Evolutionary conservation across 1,140 invertebrate species (phyloP), one percentile per base, ranked within the genome.

Genomic region (Lepidurus apus): DNA sequence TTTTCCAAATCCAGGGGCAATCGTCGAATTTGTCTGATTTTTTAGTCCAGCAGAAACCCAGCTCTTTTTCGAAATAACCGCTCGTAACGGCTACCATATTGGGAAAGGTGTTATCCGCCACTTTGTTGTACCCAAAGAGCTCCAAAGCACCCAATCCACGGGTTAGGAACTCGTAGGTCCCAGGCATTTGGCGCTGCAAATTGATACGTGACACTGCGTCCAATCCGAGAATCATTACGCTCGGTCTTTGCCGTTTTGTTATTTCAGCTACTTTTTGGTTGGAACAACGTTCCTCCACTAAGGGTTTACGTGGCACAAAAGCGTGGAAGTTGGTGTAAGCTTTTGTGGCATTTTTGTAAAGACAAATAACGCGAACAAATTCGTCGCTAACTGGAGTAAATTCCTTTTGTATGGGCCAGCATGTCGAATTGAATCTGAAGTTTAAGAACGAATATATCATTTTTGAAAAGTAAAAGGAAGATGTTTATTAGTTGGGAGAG

Each of bases 121-220:
- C 89, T 87, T 94, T 95, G 81, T 92, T 94, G 83, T 92, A 95
- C 17, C 93, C 93, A 75, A 90, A 82, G 80, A 95, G 86, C 83
- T 92, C 91, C 9, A 92, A 87, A 10, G 90, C 89, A 1, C 85
- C 87, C 7, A 92, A 85, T 11, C 84, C 78, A 87, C 86, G 13
- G 80, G 13, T 65, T 65, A 95, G 85, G 81, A 88, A 89, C 1
- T 85, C 81, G 0, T 89, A 84, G 0, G 93, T 93, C 81, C 88
- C 88, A 0, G 91, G 91, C 91, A 96, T 92, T 79, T 93, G 91
- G 26, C 94, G 88, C 74, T 92, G 88, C 79, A 95, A 91, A 85
- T 96, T 95, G 75, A 95, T 86, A 74, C 93, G 88, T 0, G 95
- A 97, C 1, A 96, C 89, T 0, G 93, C 91, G 83, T 96, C 95